Percentiles rank a stretch among this genome's conserved stretches.
Evolutionary conservation across 2,797 vertebrate species (phyloP).

Genomic region (Lemur catta): DNA sequence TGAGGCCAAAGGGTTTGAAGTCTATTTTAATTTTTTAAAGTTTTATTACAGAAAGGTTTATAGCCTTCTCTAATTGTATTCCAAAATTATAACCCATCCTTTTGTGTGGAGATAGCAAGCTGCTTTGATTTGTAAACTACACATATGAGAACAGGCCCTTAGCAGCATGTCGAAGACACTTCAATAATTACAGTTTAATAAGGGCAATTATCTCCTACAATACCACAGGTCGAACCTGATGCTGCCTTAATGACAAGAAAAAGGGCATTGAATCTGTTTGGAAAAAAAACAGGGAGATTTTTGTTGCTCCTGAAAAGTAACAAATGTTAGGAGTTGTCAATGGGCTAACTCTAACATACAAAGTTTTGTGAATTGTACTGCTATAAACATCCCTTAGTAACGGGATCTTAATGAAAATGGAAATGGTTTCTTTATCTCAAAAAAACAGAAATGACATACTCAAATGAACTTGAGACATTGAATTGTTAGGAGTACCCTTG

Average conservation of each 20-base stretch:
- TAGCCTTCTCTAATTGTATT: not conserved
- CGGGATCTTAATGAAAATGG: slow-evolving; percentile 50
- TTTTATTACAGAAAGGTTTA: slow-evolving; percentile 19
- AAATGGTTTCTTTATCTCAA: slow-evolving; percentile 16
- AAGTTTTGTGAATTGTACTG: slow-evolving; percentile 11
- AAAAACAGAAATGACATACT: slow-evolving; percentile 4
- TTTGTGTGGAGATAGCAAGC: slow-evolving; percentile 26
- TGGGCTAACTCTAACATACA: not conserved
- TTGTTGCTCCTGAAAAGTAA: not conserved
- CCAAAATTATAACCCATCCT: slow-evolving; percentile 4
- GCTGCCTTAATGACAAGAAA: slow-evolving; percentile 31
- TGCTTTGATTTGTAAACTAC: slow-evolving; percentile 21
- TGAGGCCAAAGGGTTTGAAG: not conserved
- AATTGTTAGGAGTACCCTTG: not conserved
- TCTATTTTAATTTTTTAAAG: slow-evolving; percentile 34
- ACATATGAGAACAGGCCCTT: not conserved
- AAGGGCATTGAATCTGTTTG: not conserved
- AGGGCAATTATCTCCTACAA: slow-evolving; percentile 21
- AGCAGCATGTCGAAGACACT: not conserved
- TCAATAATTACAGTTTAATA: slow-evolving; percentile 47
- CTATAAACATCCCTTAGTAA: not conserved
- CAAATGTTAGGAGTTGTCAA: not conserved
- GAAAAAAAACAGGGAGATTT: not conserved
- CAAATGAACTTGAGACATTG: not conserved
- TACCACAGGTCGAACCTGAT: not conserved